Conservation (phyloP, 2,888 invertebrate genomes). For the Cybosia mesomella region DNA sequence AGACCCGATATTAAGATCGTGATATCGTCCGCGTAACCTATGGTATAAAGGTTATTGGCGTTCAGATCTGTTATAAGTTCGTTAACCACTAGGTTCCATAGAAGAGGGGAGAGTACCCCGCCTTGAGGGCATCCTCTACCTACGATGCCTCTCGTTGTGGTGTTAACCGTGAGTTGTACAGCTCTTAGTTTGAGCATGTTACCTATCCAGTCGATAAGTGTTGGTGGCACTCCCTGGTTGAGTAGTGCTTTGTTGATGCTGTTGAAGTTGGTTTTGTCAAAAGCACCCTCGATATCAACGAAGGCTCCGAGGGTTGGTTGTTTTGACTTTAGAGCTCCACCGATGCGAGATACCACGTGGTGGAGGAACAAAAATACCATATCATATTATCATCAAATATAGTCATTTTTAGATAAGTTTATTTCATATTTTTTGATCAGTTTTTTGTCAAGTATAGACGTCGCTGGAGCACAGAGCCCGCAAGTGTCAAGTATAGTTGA, state of each 20-base stretch:
- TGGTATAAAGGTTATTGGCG: background rate
- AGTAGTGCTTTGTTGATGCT: constrained; percentile 1
- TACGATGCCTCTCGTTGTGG: background rate
- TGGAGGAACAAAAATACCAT: too few species aligned
- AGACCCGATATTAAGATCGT: background rate
- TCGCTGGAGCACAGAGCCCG: too few species aligned
- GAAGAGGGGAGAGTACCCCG: background rate
- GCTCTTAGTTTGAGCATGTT: background rate
- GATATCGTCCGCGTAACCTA: background rate
- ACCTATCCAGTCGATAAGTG: constrained; percentile 1
- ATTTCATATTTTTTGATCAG: too few species aligned
- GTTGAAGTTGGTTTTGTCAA: background rate
- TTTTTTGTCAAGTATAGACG: too few species aligned
- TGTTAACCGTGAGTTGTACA: background rate
- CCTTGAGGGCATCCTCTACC: rapidly evolving
- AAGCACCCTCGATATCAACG: background rate
- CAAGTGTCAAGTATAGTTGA: too few species aligned
- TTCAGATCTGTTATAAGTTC: background rate
- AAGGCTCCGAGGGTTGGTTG: background rate
- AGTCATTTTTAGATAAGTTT: too few species aligned
- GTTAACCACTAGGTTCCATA: background rate
- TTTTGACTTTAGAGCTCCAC: background rate
- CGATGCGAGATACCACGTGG: background rate
- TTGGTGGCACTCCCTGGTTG: background rate
- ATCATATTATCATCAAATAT: too few species aligned